These are phyloP conservation scores for Buceros bicornis DNA, from an alignment of 2,797 vertebrate species.

Conservation along the genomic window DNA sequence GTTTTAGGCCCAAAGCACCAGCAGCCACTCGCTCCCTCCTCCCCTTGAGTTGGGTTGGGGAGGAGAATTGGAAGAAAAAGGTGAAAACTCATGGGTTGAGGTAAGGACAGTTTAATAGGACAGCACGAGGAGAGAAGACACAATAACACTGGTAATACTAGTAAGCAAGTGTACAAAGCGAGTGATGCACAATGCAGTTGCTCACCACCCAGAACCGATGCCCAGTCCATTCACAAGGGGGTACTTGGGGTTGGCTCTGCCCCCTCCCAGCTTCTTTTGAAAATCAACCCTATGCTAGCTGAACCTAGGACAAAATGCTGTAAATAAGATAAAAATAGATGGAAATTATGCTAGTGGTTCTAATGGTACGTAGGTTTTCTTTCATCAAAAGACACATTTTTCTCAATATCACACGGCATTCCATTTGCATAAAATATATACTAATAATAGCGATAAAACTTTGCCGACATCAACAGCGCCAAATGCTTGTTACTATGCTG, in stretches of 20 bases:
- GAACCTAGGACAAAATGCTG: neutral
- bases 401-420: neutral
- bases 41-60: neutral
- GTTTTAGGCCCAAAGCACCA: neutral
- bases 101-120: neutral
- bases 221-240: neutral
- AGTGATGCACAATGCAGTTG: neutral
- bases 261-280: neutral
- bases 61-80: neutral
- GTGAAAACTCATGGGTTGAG: neutral
- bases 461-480: conserved; percentile 19
- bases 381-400: neutral
- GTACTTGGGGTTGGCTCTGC: neutral
- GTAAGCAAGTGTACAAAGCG: neutral
- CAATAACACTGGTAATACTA: neutral
- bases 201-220: neutral
- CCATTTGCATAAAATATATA: conserved; percentile 13
- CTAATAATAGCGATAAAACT: conserved; percentile 46
- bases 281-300: neutral
- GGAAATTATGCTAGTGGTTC: neutral
- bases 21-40: too few relatives aligned
- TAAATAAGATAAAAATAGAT: neutral
- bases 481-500: conserved; percentile 48
- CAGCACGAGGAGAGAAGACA: neutral
- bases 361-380: neutral